Conservation (phyloP, 1,140 invertebrate species). For the Nephotettix cincticeps region DNA sequence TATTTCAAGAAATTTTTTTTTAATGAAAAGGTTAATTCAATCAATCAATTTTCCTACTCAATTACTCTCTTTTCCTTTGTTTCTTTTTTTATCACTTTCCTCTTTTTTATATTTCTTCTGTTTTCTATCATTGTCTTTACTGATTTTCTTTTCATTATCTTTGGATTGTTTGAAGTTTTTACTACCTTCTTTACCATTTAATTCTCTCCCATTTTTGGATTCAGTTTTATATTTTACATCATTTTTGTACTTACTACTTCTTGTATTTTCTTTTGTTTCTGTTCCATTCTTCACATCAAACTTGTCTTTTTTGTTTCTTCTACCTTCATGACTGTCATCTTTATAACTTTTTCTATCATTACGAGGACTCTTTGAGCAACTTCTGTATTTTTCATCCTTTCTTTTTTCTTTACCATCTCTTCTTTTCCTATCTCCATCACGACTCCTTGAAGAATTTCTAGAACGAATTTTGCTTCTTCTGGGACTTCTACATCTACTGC, state of each 20-base stretch:
- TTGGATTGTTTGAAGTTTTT: background rate
- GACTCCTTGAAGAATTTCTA: background rate
- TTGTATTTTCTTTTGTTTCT: background rate
- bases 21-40: too few species aligned
- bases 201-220: slow-evolving; percentile 37
- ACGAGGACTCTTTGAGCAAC: background rate
- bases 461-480: background rate
- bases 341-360: background rate
- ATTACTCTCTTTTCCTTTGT: too few species aligned
- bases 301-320: background rate
- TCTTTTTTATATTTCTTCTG: too few species aligned
- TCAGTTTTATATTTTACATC: slow-evolving; percentile 28
- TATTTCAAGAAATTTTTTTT: too few species aligned
- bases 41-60: too few species aligned
- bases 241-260: background rate
- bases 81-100: too few species aligned
- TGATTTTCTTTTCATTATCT: slow-evolving; percentile 29
- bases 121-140: slow-evolving; percentile 25
- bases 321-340: background rate
- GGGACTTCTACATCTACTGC: background rate
- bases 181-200: slow-evolving; percentile 40
- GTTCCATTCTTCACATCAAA: background rate
- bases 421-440: background rate
- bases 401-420: background rate
- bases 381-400: background rate